Base-by-base conservation (phyloP, 1,140 invertebrate species). In the Pogonomyrmex barbatus region DNA sequence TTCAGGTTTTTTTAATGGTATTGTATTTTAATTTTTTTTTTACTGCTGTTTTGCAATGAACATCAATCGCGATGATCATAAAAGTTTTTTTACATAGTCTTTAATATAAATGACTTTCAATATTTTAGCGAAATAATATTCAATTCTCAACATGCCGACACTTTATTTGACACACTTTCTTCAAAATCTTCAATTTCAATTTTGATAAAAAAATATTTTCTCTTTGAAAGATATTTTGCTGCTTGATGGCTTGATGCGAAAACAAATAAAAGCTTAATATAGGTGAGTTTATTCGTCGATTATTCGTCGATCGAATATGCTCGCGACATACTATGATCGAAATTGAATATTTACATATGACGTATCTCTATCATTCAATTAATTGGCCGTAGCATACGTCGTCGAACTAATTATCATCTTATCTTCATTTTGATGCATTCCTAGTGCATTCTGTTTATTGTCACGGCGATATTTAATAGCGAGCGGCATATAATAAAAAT, bases 291-390 rank as follows among this genome's bases (percentile, higher is more conserved):
- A 24, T 24, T 24, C 24, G 24, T 24, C 24, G 4, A 14, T 67
- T 24, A 1, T 4, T 47, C 8, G 4, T 30, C 45, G 24, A 47
- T 60, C n/a, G 39, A 67, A 4, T 2, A 3, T 10, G 30, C 30
- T 30, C 8, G 30, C 14, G 6, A 60, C 12, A 2, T 30, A 5
- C 5, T 75, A 39, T 17, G 54, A 14, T 58, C 42, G 4, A n/a
- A 71, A 75, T 60, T 60, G 45, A 65, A 78, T 78, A 63, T 63
- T 47, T 63, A 77, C 39, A 65, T 8, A 1, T 47, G 5, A 24
- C 10, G 4, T 30, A 45, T 39, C 45, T 0, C 2, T 8, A 30
- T 30, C 12, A 3, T 33, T 78, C 33, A 30, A 65, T 77, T 77
- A 77, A 62, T 45, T n/a, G 24, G 10, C 1, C 12, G 33, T 36